phyloP scores from a whole-genome alignment of 2,888 invertebrate genomes.

The Apamea crenata region DNA sequence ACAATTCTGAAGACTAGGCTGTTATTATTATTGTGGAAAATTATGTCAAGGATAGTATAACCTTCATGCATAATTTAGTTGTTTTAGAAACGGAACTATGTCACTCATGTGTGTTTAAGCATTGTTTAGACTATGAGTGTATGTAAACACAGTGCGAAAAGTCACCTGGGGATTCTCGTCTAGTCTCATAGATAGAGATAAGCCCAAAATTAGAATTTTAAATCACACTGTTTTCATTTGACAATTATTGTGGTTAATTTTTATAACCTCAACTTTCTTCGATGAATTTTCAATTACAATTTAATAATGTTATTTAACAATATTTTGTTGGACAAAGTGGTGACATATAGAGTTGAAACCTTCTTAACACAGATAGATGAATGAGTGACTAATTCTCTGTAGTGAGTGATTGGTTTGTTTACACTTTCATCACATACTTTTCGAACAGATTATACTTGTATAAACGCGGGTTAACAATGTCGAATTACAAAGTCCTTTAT shows the following conservation, averaged over 20 bases:
- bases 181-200: too few species aligned
- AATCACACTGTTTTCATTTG: neutral
- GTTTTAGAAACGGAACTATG: too few species aligned
- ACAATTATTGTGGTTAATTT: neutral
- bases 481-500: conserved; percentile 2
- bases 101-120: too few species aligned
- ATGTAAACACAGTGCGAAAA: too few species aligned
- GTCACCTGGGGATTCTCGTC: too few species aligned
- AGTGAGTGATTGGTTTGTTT: neutral
- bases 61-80: too few species aligned
- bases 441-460: neutral
- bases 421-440: neutral
- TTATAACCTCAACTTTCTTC: neutral
- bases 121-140: too few species aligned
- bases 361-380: neutral
- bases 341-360: neutral
- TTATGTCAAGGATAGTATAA: too few species aligned
- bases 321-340: neutral
- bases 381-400: neutral
- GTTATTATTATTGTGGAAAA: too few species aligned
- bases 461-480: neutral
- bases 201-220: neutral
- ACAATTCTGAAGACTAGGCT: too few species aligned
- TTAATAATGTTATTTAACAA: neutral
- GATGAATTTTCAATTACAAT: neutral